phyloP scores from a whole-genome alignment of 2,113 vertebrate genomes.

The Orthonyx spaldingii region DNA sequence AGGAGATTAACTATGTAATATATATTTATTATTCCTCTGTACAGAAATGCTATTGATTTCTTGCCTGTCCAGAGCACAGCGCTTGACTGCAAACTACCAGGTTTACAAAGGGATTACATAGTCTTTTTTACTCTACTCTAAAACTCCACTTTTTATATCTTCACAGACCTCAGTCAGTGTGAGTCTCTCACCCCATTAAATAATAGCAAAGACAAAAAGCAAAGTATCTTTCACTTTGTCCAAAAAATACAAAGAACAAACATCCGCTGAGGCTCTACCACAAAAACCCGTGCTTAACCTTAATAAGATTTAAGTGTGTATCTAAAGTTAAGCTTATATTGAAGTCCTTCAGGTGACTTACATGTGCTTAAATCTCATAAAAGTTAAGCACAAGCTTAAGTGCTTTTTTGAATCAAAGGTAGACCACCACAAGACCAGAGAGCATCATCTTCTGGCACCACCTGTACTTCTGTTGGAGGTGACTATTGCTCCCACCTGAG shows the following conservation, averaged over 20 bases:
- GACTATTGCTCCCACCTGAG: not conserved
- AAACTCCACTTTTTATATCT: not conserved
- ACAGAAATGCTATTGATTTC: conserved; percentile 7
- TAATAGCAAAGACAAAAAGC: not conserved
- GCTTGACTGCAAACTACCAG: not conserved
- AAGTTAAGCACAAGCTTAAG: not conserved
- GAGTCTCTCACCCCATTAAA: not conserved
- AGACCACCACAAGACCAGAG: not conserved
- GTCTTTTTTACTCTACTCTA: not conserved
- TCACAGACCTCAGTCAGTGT: not conserved
- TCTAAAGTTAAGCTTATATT: not conserved
- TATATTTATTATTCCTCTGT: conserved; percentile 7
- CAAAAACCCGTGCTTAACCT: not conserved
- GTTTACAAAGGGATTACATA: not conserved
- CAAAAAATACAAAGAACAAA: not conserved
- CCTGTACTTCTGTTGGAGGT: not conserved
- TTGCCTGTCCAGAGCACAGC: not conserved
- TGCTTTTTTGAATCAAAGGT: not conserved
- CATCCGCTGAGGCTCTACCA: not conserved
- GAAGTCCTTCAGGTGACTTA: not conserved
- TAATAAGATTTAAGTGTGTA: not conserved
- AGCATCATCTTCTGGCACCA: not conserved
- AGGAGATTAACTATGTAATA: conserved; percentile 13
- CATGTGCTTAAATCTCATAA: not conserved
- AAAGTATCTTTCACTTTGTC: not conserved